Conservation (phyloP, 2,113 vertebrate genomes). For the Rhynchomys soricoides region DNA sequence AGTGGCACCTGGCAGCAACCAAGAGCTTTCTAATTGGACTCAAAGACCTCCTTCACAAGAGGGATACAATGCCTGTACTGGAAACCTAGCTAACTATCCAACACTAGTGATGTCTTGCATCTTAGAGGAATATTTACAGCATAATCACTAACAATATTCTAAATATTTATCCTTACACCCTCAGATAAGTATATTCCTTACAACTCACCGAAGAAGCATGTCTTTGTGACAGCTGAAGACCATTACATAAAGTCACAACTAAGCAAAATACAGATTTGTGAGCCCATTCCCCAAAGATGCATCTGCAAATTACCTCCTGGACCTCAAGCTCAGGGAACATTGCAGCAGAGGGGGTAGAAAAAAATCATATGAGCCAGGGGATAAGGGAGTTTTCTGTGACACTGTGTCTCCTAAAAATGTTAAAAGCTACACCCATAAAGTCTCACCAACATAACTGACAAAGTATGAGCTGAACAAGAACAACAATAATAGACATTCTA, state of each 20-base stretch:
- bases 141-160: neutral
- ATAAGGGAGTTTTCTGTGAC: neutral
- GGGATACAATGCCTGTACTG: neutral
- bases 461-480: neutral
- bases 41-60: neutral
- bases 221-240: neutral
- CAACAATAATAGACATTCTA: neutral
- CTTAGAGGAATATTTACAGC: neutral
- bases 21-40: neutral
- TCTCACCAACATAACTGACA: neutral
- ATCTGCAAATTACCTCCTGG: neutral
- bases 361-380: neutral
- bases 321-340: neutral
- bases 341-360: neutral
- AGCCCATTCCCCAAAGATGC: neutral
- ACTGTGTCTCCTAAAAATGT: neutral
- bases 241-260: neutral
- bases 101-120: neutral
- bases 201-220: neutral
- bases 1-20: neutral
- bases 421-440: no score
- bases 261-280: neutral
- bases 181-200: neutral
- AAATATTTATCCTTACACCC: neutral
- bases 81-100: neutral